These are phyloP conservation scores for Alloplasta piceator DNA, from an alignment of 2,888 invertebrate genomes.

Conservation along the genomic window DNA sequence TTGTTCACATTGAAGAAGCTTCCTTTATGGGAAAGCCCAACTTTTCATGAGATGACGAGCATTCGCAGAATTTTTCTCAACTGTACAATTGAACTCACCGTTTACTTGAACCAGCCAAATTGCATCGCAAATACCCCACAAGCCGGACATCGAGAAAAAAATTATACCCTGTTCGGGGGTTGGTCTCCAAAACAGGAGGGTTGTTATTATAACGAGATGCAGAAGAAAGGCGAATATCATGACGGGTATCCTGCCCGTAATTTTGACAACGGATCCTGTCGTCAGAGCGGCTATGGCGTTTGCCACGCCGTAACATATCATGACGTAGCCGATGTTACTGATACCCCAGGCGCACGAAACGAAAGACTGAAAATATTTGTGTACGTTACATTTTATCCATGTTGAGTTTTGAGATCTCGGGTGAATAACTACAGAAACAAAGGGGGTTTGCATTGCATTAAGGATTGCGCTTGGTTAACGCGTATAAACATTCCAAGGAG, in stretches of 20 bases:
- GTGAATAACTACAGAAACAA: too few relatives aligned
- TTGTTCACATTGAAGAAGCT: too few relatives aligned
- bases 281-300: slow-evolving; percentile 94
- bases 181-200: slow-evolving; percentile 90
- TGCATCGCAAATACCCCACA: slow-evolving; percentile 96
- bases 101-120: slow-evolving; percentile 97
- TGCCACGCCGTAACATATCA: slow-evolving; percentile 96
- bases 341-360: slow-evolving; percentile 95
- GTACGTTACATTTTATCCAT: too few relatives aligned
- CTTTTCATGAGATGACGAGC: too few relatives aligned
- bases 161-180: slow-evolving; percentile 87
- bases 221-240: slow-evolving; percentile 90
- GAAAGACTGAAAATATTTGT: slow-evolving; percentile 86
- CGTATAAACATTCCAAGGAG: neutral
- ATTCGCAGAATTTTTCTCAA: too few relatives aligned
- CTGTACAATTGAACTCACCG: slow-evolving; percentile 87
- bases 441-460: neutral
- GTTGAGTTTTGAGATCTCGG: too few relatives aligned
- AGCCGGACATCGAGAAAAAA: slow-evolving; percentile 91
- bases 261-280: slow-evolving; percentile 91
- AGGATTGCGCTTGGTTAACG: neutral
- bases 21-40: neutral
- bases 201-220: slow-evolving; percentile 88
- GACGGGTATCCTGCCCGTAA: slow-evolving; percentile 91
- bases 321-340: slow-evolving; percentile 95